Evolutionary conservation across 2,888 invertebrate genomes (phyloP).

Genomic region (Erebia epiphron): DNA sequence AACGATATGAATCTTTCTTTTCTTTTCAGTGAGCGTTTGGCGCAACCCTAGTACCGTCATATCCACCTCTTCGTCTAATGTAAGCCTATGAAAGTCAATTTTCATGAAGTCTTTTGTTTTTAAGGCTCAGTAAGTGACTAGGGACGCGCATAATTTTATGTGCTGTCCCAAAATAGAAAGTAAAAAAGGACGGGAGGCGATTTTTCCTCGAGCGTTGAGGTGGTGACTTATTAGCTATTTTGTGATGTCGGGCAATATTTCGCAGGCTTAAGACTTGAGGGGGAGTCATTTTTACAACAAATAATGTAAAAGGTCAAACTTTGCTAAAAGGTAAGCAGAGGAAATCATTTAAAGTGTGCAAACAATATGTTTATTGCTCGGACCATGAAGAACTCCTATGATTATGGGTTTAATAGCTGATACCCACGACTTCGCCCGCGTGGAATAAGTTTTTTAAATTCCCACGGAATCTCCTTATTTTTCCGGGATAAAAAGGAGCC

Average conservation of each 20-base stretch:
- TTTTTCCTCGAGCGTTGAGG: conserved; percentile 22
- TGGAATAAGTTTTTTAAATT: no score
- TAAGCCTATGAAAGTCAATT: conserved; percentile 50
- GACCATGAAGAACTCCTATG: no score
- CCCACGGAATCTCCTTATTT: no score
- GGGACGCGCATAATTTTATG: conserved; percentile 42
- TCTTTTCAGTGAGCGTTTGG: neutral
- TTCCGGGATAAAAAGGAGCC: no score
- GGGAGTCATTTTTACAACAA: neutral
- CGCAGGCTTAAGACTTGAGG: conserved; percentile 10
- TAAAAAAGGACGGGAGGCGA: conserved; percentile 21
- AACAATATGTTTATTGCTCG: no score
- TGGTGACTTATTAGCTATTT: conserved; percentile 23
- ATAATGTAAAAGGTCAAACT: neutral
- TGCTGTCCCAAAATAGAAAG: conserved; percentile 31
- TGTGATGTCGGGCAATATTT: conserved; percentile 12
- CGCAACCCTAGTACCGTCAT: conserved; percentile 29
- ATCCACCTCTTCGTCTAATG: conserved; percentile 33
- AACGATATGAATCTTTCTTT: neutral
- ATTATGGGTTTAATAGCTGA: no score
- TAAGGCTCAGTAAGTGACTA: conserved; percentile 41
- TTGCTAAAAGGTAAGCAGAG: no score
- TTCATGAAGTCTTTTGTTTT: conserved; percentile 47
- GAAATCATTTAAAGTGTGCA: no score
- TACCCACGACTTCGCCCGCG: no score